Percentiles rank a stretch among this genome's conserved stretches.
phyloP scores from a whole-genome alignment of 1,140 invertebrate species.

The Drosophila ogumai region DNA sequence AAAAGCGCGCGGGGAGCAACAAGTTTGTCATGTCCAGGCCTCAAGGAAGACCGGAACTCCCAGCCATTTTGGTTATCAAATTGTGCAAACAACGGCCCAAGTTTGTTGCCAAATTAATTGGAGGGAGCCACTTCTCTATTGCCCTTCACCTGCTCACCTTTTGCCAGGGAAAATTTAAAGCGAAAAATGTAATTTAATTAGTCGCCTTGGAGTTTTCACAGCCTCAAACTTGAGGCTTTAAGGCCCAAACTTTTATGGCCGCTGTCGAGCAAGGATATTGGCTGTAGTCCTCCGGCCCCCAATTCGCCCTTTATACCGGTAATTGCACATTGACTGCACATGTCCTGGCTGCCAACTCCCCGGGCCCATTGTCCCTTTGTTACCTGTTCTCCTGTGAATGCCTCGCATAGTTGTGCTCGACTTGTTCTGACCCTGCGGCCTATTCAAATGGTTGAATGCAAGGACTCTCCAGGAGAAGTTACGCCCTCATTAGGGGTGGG shows the following conservation, averaged over 20 bases:
- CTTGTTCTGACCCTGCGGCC: conserved; percentile 50
- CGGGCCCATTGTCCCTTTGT: conserved; percentile 62
- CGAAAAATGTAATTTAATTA: conserved; percentile 65
- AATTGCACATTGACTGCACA: conserved; percentile 70
- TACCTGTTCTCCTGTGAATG: conserved; percentile 66
- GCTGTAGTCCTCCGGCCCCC: conserved; percentile 12
- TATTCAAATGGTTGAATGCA: conserved; percentile 62
- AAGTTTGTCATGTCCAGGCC: conserved; percentile 50
- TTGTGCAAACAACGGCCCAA: conserved; percentile 68
- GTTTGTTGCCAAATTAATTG: conserved; percentile 75
- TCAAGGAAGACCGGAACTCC: conserved; percentile 14
- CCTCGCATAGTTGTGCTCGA: conserved; percentile 55
- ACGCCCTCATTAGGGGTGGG: background rate
- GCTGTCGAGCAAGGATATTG: conserved; percentile 47
- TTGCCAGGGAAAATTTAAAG: conserved; percentile 14
- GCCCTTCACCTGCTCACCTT: conserved; percentile 26
- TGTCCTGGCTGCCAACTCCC: conserved; percentile 34
- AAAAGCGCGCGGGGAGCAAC: conserved; percentile 43
- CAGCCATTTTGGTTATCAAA: conserved; percentile 62
- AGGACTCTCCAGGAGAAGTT: background rate
- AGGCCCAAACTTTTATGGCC: conserved; percentile 62
- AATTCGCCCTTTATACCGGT: conserved; percentile 21
- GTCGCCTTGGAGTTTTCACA: background rate
- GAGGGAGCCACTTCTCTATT: conserved; percentile 28
- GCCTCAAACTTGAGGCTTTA: background rate